Base-by-base conservation (phyloP, 2,888 invertebrate genomes). In the Agonum fuliginosum region DNA sequence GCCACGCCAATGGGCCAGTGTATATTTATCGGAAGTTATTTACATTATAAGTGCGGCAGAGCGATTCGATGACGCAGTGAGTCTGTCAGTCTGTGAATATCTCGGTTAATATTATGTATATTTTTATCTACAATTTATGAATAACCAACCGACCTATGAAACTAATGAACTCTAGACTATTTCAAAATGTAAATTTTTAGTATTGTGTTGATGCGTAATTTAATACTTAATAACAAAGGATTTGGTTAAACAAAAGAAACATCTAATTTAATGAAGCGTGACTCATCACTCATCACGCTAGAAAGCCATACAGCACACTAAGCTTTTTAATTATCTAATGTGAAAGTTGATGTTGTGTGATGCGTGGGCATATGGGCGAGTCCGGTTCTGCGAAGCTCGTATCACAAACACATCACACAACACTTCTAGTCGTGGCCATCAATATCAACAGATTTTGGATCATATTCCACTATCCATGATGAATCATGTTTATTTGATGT, bases 401-500 rank as follows among this genome's bases (percentile, higher is more conserved):
- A 54, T 54, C 54, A 24, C 54, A 24, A 46, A 12, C 30, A 14
- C 27, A 14, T n/a, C 27, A 62, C 58, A n/a, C n/a, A n/a, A n/a
- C n/a, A n/a, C n/a, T n/a, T n/a, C n/a, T n/a, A n/a, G n/a, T n/a
- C n/a, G n/a, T 17, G 54, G 54, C 27, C 54, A 54, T 54, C 54
- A 54, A n/a, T n/a, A n/a, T n/a, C 37, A 41, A 5, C 27, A 19
- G 4, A 62, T 62, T 54, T 62, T 62, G 30, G 58, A 62, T 62
- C 58, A 62, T 62, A 30, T 62, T 62, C 14, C 58, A 27, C 58
- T 62, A 30, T 62, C 58, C 27, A 17, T 62, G 17, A 62, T 62
- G 58, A 62, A 30, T 30, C 58, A 62, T 62, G 58, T 62, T 62
- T 62, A 62, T 62, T 62, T 62, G 58, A 62, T 62, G 58, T 62